Base-by-base conservation (phyloP, 2,113 vertebrate genomes). In the Martes martes region DNA sequence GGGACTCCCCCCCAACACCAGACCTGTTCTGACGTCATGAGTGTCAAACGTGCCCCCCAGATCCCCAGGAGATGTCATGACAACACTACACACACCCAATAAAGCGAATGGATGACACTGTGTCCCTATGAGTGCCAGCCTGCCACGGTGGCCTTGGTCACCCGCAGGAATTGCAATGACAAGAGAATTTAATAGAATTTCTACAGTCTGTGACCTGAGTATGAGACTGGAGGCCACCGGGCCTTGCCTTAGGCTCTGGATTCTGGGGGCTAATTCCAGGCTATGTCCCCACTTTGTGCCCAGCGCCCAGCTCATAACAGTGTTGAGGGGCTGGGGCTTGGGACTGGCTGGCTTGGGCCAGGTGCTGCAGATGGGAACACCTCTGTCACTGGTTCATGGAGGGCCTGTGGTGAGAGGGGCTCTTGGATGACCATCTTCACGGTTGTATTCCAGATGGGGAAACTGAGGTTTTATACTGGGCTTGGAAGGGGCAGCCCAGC, bases 21-120 rank as follows among this genome's bases (percentile, higher is more conserved):
- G 98, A 97, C 98, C 98, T 98, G 98, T 98, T 98, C 87, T 98
- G 98, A 98, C 24, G 93, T 98, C 98, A 94, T 87, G 98, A 97
- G 98, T 99, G 98, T 99, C 97, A 98, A 98, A 98, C 67, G 36
- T 95, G 97, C 97, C 98, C 97, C 98, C 98, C 95, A 95, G 96
- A 87, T 96, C 97, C 98, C 97, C 85, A 98, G 97, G 96, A 98
- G 97, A 98, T 98, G 97, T 98, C 97, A 98, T 97, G 95, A 98
- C 97, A 98, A 98, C 89, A 99, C 98, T 98, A 98, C 94, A 97
- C 93, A 91, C 67, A 88, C 80, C 97, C 84, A 98, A 98, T 98
- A 98, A 98, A 98, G 92, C 4, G 1, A 97, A 96, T 94, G 97
- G 95, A 97, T 84, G 67, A 69, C 1, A 16, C 36, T 1, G 33